phyloP scores from a whole-genome alignment of 2,888 invertebrate genomes.

The Tachystola acroxantha region DNA sequence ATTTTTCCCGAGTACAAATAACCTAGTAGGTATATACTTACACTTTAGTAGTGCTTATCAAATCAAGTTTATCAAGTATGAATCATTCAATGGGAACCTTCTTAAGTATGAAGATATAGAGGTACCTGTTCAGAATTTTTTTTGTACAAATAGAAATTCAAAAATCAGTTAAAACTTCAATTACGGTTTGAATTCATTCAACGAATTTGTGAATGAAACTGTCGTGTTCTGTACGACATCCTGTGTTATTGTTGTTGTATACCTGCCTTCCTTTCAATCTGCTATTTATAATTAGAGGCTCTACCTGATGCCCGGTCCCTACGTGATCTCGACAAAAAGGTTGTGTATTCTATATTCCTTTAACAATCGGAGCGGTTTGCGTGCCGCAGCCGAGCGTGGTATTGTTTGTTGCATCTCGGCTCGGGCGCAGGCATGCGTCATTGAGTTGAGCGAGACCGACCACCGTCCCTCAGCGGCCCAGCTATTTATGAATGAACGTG shows the following conservation, averaged over 20 bases:
- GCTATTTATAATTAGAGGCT: constrained; percentile 60
- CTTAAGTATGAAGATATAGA: too few species aligned
- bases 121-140: too few species aligned
- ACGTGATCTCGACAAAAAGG: constrained; percentile 62
- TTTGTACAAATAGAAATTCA: too few species aligned
- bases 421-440: constrained; percentile 12
- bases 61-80: too few species aligned
- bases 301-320: constrained; percentile 53
- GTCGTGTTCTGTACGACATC: constrained; percentile 50
- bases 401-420: constrained; percentile 42
- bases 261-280: constrained; percentile 49
- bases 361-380: constrained; percentile 57
- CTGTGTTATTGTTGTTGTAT: constrained; percentile 57
- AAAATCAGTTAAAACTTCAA: constrained; percentile 11
- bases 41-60: too few species aligned
- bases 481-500: constrained; percentile 78
- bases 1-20: too few species aligned
- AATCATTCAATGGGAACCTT: too few species aligned
- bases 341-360: constrained; percentile 42
- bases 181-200: constrained; percentile 21
- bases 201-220: constrained; percentile 48
- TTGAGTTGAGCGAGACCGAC: too few species aligned
- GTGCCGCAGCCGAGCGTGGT: constrained; percentile 40
- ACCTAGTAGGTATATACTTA: too few species aligned
- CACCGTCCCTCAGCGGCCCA: constrained; percentile 28